Base-by-base conservation (phyloP, 2,888 invertebrate genomes). In the Tribolium freemani region DNA sequence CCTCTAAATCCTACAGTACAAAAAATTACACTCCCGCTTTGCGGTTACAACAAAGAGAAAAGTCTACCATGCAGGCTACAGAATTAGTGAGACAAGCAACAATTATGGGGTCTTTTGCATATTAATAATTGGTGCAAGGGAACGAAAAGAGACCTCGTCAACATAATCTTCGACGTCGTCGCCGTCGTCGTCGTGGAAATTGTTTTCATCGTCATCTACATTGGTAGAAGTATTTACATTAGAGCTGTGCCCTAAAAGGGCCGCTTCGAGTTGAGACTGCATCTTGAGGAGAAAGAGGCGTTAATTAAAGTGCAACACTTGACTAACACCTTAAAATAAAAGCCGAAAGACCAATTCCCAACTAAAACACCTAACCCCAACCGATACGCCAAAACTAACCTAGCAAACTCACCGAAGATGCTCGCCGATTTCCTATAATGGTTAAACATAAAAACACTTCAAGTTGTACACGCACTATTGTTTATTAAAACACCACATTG, bases 91-190 rank as follows among this genome's bases (percentile, higher is more conserved):
- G 20, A 57, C 63, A 63, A 63, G 63, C 63, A 63, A 60, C 50
- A 63, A 51, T 30, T 20, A 60, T 46, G 31, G 44, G 63, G 63
- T 63, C 60, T 60, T 38, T 45, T 54, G 61, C 45, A 45, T 69
- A 45, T 13, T 51, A 26, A 16, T 51, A 16, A 54, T 21, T 64
- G 26, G 64, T 64, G 64, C 64, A 64, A 64, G 64, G 54, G 54
- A 57, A 64, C 56, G 48, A 56, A 56, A 70, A 67, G 51, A 72
- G 57, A 87, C 90, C 86, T 90, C 90, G 81, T 90, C 90, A 79
- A 88, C 88, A 77, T 88, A 89, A 77, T 90, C 90, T 77, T 89
- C 89, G 69, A 86, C 86, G 71, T 87, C 88, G 83, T 90, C 90
- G 71, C 87, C 87, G 67, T 87, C 88, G 81, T 90, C 90, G 75